Percentiles rank a stretch among this genome's conserved stretches.
phyloP scores from a whole-genome alignment of 1,140 invertebrate genomes.

The Latrodectus geometricus region DNA sequence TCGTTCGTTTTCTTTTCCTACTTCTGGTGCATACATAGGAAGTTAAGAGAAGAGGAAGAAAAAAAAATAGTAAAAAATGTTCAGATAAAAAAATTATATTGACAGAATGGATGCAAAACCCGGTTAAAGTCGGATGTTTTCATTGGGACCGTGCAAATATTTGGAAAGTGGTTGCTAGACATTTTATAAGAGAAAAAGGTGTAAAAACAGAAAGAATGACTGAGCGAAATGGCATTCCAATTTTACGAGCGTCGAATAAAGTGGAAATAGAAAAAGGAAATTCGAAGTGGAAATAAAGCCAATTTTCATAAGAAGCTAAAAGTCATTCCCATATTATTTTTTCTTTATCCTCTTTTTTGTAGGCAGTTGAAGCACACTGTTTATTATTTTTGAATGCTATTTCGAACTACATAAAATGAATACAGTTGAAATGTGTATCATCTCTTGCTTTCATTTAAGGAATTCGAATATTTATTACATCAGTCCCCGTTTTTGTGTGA shows the following conservation, averaged over 20 bases:
- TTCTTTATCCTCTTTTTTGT: background rate
- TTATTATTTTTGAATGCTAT: background rate
- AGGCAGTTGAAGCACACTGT: background rate
- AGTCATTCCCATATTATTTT: background rate
- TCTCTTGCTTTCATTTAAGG: no score
- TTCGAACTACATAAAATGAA: background rate
- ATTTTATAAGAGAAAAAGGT: background rate
- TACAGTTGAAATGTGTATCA: no score
- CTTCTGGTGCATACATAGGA: background rate
- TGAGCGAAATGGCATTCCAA: background rate
- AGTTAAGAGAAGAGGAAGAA: background rate
- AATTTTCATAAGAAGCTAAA: background rate
- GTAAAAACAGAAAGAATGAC: conserved; percentile 8
- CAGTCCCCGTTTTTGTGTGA: no score
- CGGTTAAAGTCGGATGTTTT: conserved; percentile 10
- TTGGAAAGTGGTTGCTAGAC: background rate
- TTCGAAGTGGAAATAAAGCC: background rate
- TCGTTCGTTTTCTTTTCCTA: background rate
- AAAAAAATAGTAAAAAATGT: background rate
- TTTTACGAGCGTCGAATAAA: background rate
- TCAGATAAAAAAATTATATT: background rate
- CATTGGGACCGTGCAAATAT: conserved; percentile 14
- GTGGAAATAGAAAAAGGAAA: background rate
- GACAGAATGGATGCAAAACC: background rate
- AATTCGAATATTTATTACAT: no score